A percentile compares a stretch with the other conserved stretches of the same genome.
Conservation (phyloP, 1,140 invertebrate species). For the Sinonovacula constricta region DNA sequence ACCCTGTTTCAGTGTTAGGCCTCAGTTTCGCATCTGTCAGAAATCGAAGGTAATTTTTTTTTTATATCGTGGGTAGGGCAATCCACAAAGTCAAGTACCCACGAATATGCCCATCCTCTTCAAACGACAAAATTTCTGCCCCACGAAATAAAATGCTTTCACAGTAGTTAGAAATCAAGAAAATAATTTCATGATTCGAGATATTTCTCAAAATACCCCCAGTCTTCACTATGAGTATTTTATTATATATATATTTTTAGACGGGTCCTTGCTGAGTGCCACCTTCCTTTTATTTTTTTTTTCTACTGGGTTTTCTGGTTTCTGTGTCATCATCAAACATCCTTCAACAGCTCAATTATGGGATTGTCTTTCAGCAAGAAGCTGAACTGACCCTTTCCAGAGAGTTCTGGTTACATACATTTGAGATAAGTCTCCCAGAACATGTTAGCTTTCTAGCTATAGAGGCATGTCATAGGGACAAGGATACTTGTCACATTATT, state of each 20-base stretch:
- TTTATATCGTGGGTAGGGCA: no score
- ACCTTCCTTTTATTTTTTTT: not conserved
- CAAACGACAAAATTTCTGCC: no score
- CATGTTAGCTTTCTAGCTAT: not conserved
- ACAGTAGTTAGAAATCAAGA: no score
- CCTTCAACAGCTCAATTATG: conserved; percentile 16
- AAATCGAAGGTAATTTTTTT: no score
- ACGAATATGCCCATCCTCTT: no score
- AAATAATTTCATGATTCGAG: no score
- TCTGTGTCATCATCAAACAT: not conserved
- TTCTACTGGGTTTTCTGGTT: not conserved
- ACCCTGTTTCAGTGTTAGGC: no score
- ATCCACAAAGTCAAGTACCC: no score
- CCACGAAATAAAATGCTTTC: no score
- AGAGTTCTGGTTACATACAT: conserved; percentile 24
- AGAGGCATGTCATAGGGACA: conserved; percentile 12
- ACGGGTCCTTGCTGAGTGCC: not conserved
- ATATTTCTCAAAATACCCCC: not conserved
- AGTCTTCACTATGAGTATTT: conserved; percentile 2
- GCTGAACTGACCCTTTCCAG: not conserved
- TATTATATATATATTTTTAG: conserved; percentile 8
- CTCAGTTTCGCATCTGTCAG: no score
- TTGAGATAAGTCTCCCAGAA: conserved; percentile 19
- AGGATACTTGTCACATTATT: conserved; percentile 11
- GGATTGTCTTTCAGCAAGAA: conserved; percentile 4